Evolutionary conservation across 2,888 invertebrate genomes (phyloP).

Genomic region (Herminia tarsipennalis): DNA sequence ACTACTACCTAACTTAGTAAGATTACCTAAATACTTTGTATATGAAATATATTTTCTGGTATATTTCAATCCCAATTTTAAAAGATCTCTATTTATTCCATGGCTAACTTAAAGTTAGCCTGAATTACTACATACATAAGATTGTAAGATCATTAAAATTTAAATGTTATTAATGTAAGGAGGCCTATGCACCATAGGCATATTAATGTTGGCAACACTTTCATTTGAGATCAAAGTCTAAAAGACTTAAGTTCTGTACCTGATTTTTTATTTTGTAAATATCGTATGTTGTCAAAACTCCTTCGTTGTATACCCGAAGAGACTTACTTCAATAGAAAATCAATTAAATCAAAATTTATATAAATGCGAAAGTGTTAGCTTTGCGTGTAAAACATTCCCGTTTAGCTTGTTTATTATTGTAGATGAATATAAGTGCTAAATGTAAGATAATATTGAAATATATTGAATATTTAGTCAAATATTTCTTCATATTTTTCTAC

Average conservation of each 20-base stretch:
- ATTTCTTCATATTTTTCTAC: slow-evolving; percentile 79
- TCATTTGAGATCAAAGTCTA: slow-evolving; percentile 37
- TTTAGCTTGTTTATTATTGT: slow-evolving; percentile 47
- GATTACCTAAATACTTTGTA: slow-evolving; percentile 18
- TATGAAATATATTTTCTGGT: slow-evolving; percentile 28
- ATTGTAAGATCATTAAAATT: slow-evolving; percentile 22
- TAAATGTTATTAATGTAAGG: slow-evolving; percentile 25
- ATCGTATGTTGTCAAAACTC: slow-evolving; percentile 14
- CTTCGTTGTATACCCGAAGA: slow-evolving; percentile 31
- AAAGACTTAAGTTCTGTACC: slow-evolving; percentile 33
- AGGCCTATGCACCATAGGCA: slow-evolving; percentile 29
- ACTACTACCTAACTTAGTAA: slow-evolving; percentile 17
- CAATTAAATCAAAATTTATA: slow-evolving; percentile 21
- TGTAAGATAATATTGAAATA: slow-evolving; percentile 56
- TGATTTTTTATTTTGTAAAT: slow-evolving; percentile 21
- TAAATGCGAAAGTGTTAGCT: slow-evolving; percentile 42
- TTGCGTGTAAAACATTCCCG: slow-evolving; percentile 45
- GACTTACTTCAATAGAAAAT: slow-evolving; percentile 38
- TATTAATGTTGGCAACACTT: slow-evolving; percentile 20
- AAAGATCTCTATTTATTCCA: slow-evolving; percentile 27
- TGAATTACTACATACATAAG: slow-evolving; percentile 35
- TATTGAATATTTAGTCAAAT: slow-evolving; percentile 68
- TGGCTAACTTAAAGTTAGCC: slow-evolving; percentile 43
- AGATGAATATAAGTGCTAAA: slow-evolving; percentile 51
- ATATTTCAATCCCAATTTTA: slow-evolving; percentile 22